Percentiles rank a stretch among this genome's conserved stretches.
Conservation (phyloP, 1,140 invertebrate species). For the Scaptomyza montana region DNA sequence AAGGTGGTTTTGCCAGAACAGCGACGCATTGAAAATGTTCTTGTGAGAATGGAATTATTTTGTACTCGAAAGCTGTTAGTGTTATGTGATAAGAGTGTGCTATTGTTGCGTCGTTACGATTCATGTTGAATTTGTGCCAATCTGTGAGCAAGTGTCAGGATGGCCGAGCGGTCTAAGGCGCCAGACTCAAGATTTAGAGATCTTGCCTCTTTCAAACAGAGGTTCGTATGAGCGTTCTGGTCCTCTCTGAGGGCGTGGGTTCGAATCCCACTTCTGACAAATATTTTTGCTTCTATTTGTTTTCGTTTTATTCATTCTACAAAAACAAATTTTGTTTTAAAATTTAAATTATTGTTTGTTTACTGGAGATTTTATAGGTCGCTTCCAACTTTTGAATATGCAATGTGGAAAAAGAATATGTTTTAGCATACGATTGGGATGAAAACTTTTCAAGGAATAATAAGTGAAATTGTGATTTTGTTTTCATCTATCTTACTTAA, state of each 20-base stretch:
- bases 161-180: slow-evolving; percentile 89
- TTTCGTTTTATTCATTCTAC: not conserved
- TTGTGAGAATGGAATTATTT: not conserved
- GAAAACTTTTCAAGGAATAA: not conserved
- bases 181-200: slow-evolving; percentile 86
- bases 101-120: not conserved
- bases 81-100: not conserved
- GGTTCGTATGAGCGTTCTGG: slow-evolving; percentile 87
- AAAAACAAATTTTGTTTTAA: no score
- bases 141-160: slow-evolving; percentile 84
- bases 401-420: not conserved
- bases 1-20: not conserved
- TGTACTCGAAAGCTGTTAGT: not conserved
- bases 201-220: slow-evolving; percentile 41
- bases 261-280: slow-evolving; percentile 94
- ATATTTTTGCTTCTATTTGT: slow-evolving; percentile 84
- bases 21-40: not conserved
- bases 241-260: slow-evolving; percentile 94
- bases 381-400: no score
- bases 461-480: no score
- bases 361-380: no score
- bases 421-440: not conserved
- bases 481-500: not conserved
- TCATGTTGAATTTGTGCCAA: slow-evolving; percentile 15
- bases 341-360: no score